These are phyloP conservation scores for Danio albolineatus DNA, from an alignment of 2,797 vertebrate genomes.

Conservation along the genomic window DNA sequence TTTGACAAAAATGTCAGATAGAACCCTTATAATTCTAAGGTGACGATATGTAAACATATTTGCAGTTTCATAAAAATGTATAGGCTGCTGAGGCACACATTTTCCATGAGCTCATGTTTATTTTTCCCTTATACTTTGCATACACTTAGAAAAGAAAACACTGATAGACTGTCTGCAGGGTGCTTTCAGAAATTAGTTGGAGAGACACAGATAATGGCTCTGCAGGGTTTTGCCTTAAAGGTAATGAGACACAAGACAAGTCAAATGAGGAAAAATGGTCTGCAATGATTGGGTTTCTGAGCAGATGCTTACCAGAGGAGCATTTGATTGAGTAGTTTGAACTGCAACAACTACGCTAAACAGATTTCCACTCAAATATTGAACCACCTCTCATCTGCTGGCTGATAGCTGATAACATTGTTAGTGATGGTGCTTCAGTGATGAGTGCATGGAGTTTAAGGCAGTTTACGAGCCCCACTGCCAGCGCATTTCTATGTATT, in stretches of 20 bases:
- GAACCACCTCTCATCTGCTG: constrained; percentile 32
- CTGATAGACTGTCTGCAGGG: constrained; percentile 44
- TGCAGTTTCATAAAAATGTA: no score
- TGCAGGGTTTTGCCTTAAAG: constrained; percentile 45
- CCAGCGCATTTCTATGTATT: constrained; percentile 31
- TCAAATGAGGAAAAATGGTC: constrained; percentile 50
- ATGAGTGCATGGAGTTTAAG: constrained; percentile 29
- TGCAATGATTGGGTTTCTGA: constrained; percentile 43
- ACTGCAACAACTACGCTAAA: constrained; percentile 19
- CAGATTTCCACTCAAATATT: constrained; percentile 12
- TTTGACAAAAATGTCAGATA: no score
- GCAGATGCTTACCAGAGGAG: constrained; percentile 42
- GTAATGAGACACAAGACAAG: constrained; percentile 48
- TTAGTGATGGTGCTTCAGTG: constrained; percentile 46
- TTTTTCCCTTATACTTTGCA: no score
- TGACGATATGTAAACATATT: no score
- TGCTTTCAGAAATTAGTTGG: constrained; percentile 33
- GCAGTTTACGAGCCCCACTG: constrained; percentile 31
- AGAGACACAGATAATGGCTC: constrained; percentile 42
- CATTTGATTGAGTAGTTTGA: constrained; percentile 52
- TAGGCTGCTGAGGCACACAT: no score
- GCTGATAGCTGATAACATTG: constrained; percentile 39
- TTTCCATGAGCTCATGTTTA: no score
- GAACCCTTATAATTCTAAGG: no score
- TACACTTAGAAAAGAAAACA: constrained; percentile 32